Percentiles rank a stretch among this genome's conserved stretches.
Conservation (phyloP, 2,888 invertebrate genomes). For the Callyntrura guangdongensis region DNA sequence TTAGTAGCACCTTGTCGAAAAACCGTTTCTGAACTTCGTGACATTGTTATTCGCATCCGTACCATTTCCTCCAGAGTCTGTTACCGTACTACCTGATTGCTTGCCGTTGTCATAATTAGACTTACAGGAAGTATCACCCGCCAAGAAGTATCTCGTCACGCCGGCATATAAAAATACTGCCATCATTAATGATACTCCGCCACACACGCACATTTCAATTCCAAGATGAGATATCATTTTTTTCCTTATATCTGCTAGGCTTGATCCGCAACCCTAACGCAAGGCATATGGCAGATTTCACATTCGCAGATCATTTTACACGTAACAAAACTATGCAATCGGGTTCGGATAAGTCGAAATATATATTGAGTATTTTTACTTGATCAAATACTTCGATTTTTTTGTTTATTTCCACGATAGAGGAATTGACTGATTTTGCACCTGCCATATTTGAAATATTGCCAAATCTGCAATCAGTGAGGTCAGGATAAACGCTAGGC, state of each 20-base stretch:
- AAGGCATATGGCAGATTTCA: not conserved
- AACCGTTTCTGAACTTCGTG: not conserved
- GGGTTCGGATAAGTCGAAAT: too few relatives aligned
- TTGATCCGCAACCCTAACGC: constrained; percentile 34
- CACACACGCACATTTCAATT: constrained; percentile 39
- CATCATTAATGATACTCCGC: not conserved
- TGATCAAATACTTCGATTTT: too few relatives aligned
- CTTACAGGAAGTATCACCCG: not conserved
- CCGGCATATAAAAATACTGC: constrained; percentile 64
- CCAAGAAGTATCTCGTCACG: constrained; percentile 52
- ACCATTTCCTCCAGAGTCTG: not conserved
- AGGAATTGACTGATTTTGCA: too few relatives aligned
- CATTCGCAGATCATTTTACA: too few relatives aligned
- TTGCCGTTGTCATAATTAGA: not conserved
- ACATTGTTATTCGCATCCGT: constrained; percentile 10
- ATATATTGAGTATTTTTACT: too few relatives aligned
- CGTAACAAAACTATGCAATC: too few relatives aligned
- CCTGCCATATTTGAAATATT: too few relatives aligned
- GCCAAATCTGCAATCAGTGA: too few relatives aligned
- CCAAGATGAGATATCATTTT: not conserved
- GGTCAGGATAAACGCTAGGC: too few relatives aligned
- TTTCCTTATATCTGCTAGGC: not conserved
- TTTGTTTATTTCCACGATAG: too few relatives aligned
- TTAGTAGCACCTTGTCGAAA: not conserved
- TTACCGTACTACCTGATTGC: not conserved